Evolutionary conservation across 2,797 vertebrate species (phyloP), one percentile per base, ranked within the genome.

Genomic region (Hybognathus amarus): DNA sequence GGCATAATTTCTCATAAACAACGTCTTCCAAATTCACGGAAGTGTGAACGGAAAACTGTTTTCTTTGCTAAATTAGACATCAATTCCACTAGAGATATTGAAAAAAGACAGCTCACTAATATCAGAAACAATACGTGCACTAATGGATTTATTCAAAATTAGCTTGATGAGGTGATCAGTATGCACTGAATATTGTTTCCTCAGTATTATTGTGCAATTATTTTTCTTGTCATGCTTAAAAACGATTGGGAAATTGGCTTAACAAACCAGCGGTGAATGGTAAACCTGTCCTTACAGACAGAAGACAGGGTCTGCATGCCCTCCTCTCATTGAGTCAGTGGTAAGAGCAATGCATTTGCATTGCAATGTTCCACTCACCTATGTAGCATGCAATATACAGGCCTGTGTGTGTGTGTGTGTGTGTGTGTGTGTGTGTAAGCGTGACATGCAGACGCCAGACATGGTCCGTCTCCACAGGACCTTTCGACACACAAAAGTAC

Each of bases 391-490:
- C 38, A 33, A 47, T 50, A 4, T 17, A 18, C 67, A n/a, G 54
- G 38, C 36, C 12, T 63, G 6, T 52, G 38, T 68, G 50, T 40
- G 50, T 52, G 30, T 64, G 33, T 61, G 50, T 30, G 47, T 63
- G 30, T 54, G 20, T 63, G 42, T 33, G 6, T 73, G 50, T 67
- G 33, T 59, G 22, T 30, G 45, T 38, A 22, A n/a, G 78, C 50
- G 66, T 63, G 61, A 54, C 71, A 74, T 69, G 74, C 52, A 69
- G 68, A 81, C 70, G 66, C 54, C 75, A 86, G 82, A 85, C 79
- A n/a, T 67, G n/a, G 15, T 80, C 79, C 22, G 80, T 82, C 67
- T 79, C 80, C 73, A 75, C 42, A n/a, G 63, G 54, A 80, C 33
- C 66, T 56, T 52, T 40, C 50, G 52, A 79, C 76, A 75, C 74